phyloP scores from a whole-genome alignment of 2,888 invertebrate genomes.

The Hydraecia micacea region DNA sequence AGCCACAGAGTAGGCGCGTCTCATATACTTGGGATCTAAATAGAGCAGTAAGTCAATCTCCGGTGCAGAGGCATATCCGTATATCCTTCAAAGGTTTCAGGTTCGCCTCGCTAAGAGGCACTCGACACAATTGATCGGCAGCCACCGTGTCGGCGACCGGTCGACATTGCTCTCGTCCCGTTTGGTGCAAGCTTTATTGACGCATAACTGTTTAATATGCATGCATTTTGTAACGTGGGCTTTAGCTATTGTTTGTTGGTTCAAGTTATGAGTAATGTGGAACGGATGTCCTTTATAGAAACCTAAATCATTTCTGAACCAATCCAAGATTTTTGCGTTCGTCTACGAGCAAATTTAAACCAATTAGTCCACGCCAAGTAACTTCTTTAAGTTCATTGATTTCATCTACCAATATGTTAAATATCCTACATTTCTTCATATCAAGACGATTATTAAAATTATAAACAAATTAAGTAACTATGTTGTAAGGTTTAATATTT shows the following conservation, averaged over 20 bases:
- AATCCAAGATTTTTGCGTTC: background rate
- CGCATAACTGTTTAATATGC: constrained; percentile 46
- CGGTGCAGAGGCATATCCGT: constrained; percentile 75
- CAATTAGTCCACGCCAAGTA: background rate
- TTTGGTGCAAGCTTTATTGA: constrained; percentile 57
- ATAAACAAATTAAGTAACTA: background rate
- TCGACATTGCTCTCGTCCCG: constrained; percentile 67
- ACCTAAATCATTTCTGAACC: background rate
- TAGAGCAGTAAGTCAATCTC: constrained; percentile 81
- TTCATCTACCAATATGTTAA: background rate
- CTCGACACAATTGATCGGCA: constrained; percentile 75
- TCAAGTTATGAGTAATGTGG: constrained; percentile 1
- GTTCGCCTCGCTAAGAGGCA: constrained; percentile 68
- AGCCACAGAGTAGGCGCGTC: constrained; percentile 21
- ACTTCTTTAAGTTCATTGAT: background rate
- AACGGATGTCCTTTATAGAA: background rate
- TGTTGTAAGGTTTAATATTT: constrained; percentile 5
- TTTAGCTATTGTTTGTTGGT: constrained; percentile 8
- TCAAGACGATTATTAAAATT: background rate
- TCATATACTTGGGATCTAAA: constrained; percentile 51
- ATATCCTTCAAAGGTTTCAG: constrained; percentile 76
- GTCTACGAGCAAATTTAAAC: background rate
- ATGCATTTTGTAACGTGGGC: constrained; percentile 39
- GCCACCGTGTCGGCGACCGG: constrained; percentile 71
- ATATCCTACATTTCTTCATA: background rate